Base-by-base conservation (phyloP, 2,888 invertebrate species). In the Argynnis bischoffii region DNA sequence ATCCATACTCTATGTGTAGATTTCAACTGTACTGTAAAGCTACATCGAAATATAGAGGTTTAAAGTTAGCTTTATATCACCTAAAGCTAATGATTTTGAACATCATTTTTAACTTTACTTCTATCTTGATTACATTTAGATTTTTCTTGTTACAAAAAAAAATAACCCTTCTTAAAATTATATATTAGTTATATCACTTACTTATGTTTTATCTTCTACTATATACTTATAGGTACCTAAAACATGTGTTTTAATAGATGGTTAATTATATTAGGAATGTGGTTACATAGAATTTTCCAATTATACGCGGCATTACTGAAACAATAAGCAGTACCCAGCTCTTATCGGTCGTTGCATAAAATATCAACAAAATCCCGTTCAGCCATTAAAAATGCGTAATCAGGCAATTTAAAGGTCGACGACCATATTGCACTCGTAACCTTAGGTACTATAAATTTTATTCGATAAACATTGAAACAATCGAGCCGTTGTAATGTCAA, bases 391-490 rank as follows among this genome's bases (percentile, higher is more conserved):
- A 89, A 88, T 82, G 83, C 85, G 86, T 89, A 90, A 90, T 90
- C 87, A 87, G 82, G 79, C 84, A 85, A 87, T 89, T 86, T 80
- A 84, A 81, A 87, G 92, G 89, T 92, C 91, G 89, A 87, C 82
- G 88, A 77, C 86, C 87, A 85, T 79, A 82, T 74, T 79, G 79
- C 79, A 81, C 79, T 81, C 83, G 79, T 87, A 88, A 87, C 81
- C 78, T 82, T 76, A 80, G 83, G 80, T 80, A 84, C 79, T 82
- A 83, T 85, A 85, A 89, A 88, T 86, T 86, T 84, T 83, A 86
- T 87, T 83, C 85, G 83, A 88, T 88, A 90, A 89, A 91, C 90
- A 92, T 86, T 86, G 89, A 87, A 90, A 89, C 87, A 88, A 88
- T 88, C 82, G 82, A 71, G 71, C 73, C 74, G 77, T 79, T 81